phyloP scores from a whole-genome alignment of 2,113 vertebrate genomes.

The Dicrurus megarhynchus region DNA sequence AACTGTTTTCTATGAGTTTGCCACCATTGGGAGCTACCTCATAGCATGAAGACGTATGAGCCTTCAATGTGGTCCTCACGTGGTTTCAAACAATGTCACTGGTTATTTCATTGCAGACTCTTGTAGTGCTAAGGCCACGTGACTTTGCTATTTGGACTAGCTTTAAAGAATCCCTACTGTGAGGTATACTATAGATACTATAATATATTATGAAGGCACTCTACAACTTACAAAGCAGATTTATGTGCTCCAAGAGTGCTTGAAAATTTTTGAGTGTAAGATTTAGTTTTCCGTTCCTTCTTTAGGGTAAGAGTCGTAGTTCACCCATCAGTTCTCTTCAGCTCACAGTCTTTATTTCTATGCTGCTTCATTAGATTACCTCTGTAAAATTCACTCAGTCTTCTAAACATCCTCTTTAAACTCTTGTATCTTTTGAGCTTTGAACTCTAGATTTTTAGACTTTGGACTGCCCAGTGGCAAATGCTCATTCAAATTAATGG shows the following conservation, averaged over 20 bases:
- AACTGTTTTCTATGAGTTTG: background rate
- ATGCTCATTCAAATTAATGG: background rate
- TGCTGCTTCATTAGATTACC: background rate
- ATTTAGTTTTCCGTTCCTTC: background rate
- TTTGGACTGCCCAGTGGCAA: background rate
- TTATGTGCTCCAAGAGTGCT: background rate
- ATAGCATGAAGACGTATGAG: background rate
- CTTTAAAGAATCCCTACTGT: background rate
- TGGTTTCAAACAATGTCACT: background rate
- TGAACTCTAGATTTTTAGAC: background rate
- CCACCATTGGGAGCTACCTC: background rate
- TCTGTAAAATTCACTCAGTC: background rate
- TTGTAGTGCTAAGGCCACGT: background rate
- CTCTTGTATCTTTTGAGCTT: background rate
- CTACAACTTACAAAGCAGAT: background rate
- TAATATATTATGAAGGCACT: background rate
- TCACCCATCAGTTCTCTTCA: background rate
- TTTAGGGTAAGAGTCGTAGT: background rate
- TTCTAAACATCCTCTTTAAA: background rate
- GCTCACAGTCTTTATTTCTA: background rate
- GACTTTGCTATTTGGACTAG: background rate
- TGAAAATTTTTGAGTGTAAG: background rate
- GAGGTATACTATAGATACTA: background rate
- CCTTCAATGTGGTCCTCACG: fast-evolving
- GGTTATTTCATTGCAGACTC: background rate